A percentile compares a stretch with the other conserved stretches of the same genome.
Conservation (phyloP, 2,797 vertebrate species). For the Tokudaia tokunoshimensis region DNA sequence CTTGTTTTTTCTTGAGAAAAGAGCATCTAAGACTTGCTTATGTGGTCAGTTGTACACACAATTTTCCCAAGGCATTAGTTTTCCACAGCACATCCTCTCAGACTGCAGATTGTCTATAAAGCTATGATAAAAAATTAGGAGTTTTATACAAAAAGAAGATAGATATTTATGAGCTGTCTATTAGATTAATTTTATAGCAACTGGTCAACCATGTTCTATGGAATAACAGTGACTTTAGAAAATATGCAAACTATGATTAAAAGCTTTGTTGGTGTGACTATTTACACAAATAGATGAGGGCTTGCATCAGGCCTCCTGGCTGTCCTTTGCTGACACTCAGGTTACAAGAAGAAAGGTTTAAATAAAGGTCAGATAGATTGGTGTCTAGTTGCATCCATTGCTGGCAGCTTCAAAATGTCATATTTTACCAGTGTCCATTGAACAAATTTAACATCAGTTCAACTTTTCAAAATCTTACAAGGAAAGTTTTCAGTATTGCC, state of each 20-base stretch:
- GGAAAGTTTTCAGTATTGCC: background rate
- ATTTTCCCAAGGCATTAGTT: background rate
- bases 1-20: background rate
- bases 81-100: background rate
- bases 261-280: background rate
- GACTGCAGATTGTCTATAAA: background rate
- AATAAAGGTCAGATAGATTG: background rate
- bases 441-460: background rate
- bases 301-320: background rate
- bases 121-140: background rate
- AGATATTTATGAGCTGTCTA: background rate
- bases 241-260: background rate
- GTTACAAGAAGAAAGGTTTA: constrained; percentile 38
- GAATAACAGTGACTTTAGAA: background rate
- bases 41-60: background rate
- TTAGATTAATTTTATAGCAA: background rate
- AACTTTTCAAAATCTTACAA: constrained; percentile 17
- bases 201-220: background rate
- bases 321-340: background rate
- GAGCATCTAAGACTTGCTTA: background rate
- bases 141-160: background rate
- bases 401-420: constrained; percentile 19
- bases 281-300: background rate
- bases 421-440: background rate
- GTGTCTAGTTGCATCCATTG: background rate